These are phyloP conservation scores for Percopsis transmontana DNA, from an alignment of 2,113 vertebrate genomes.

Conservation along the genomic window DNA sequence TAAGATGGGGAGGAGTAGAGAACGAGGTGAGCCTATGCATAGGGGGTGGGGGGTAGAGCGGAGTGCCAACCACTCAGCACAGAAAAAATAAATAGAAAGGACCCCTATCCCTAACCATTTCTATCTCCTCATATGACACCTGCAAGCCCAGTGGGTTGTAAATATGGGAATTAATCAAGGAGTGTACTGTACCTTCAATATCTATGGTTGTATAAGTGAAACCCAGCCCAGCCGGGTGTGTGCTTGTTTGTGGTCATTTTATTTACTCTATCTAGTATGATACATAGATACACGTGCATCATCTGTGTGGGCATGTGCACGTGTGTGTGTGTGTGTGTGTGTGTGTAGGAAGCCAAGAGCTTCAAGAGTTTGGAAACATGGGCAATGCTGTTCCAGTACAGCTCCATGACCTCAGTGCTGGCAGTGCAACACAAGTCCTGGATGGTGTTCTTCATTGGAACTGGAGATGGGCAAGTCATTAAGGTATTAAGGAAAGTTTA, in stretches of 20 bases:
- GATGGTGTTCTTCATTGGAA: constrained; percentile 86
- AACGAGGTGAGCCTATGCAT: too few species aligned
- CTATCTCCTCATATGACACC: too few species aligned
- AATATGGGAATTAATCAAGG: too few species aligned
- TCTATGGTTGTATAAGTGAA: too few species aligned
- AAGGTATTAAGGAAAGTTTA: constrained; percentile 74
- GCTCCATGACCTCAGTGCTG: constrained; percentile 83
- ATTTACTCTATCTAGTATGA: too few species aligned
- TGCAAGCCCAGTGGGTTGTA: too few species aligned
- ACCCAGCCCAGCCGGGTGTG: background rate
- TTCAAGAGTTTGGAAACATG: constrained; percentile 52
- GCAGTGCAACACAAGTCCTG: constrained; percentile 79
- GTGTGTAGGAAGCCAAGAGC: background rate
- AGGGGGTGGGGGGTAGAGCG: too few species aligned
- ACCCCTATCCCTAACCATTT: too few species aligned
- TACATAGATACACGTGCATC: background rate
- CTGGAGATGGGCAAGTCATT: constrained; percentile 85
- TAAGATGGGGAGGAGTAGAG: too few species aligned
- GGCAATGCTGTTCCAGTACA: constrained; percentile 73
- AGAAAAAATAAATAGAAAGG: too few species aligned
- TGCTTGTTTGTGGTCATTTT: background rate
- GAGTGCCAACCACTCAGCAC: too few species aligned
- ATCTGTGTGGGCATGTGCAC: background rate
- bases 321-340: background rate
- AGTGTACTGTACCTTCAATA: too few species aligned